Evolutionary conservation across 2,888 invertebrate species (phyloP).

Genomic region (Acleris literana): DNA sequence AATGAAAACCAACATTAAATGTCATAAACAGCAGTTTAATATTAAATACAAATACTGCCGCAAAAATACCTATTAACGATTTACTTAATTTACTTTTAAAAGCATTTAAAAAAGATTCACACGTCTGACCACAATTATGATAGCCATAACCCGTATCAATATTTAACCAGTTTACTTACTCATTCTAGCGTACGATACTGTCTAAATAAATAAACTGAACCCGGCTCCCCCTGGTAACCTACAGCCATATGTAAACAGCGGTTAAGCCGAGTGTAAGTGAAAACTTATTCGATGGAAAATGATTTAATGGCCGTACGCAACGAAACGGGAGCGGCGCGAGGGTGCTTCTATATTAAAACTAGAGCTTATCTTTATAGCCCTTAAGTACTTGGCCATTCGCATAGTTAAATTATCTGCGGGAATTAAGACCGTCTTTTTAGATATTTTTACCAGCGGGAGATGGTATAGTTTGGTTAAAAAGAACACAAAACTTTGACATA

Average conservation of each 20-base stretch:
- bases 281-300: conserved; percentile 53
- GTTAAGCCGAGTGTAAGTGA: conserved; percentile 46
- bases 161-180: conserved; percentile 40
- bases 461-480: background rate
- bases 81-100: no score
- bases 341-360: conserved; percentile 28
- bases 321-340: conserved; percentile 25
- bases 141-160: conserved; percentile 4
- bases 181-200: conserved; percentile 36
- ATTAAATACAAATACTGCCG: no score
- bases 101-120: no score
- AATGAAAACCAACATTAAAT: no score
- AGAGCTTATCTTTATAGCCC: conserved; percentile 5
- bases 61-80: no score
- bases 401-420: background rate
- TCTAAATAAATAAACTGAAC: conserved; percentile 30
- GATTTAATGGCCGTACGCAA: conserved; percentile 45
- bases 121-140: background rate
- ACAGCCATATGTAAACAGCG: conserved; percentile 45
- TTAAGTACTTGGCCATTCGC: background rate
- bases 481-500: no score
- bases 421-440: no score
- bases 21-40: no score
- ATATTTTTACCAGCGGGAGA: background rate
- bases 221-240: conserved; percentile 37